Evolutionary conservation across 2,113 vertebrate genomes (phyloP).

Genomic region (Podiceps cristatus): DNA sequence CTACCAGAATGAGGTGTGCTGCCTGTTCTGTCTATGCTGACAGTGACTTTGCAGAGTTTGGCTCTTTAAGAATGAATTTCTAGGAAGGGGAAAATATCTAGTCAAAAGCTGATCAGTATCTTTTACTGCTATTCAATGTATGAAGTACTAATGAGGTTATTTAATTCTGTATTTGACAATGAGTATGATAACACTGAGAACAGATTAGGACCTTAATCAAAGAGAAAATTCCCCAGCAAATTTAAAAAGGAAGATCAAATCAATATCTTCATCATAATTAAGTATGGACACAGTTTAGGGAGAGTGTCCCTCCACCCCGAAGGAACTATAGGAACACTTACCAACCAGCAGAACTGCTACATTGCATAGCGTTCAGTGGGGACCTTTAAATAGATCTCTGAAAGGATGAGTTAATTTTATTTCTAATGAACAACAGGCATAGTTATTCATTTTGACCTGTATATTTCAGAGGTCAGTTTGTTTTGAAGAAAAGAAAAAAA

Average conservation of each 20-base stretch:
- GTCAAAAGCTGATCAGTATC: neutral
- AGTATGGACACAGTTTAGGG: neutral
- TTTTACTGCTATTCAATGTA: neutral
- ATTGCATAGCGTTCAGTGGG: neutral
- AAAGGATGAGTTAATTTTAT: neutral
- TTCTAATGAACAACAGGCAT: neutral
- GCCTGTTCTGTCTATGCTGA: neutral
- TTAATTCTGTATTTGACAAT: neutral
- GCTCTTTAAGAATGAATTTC: neutral
- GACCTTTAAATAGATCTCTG: neutral
- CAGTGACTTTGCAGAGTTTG: neutral
- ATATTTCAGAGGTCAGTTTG: neutral
- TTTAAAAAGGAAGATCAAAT: constrained; percentile 5
- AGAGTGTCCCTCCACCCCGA: neutral
- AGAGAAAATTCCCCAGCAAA: neutral
- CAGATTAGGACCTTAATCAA: neutral
- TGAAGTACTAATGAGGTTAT: constrained; percentile 10
- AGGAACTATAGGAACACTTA: neutral
- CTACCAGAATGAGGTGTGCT: neutral
- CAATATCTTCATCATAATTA: neutral
- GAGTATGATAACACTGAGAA: neutral
- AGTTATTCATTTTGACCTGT: neutral
- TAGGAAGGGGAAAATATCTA: neutral
- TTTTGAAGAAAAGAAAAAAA: neutral
- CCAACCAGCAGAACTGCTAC: neutral